Percentiles rank a stretch among this genome's conserved stretches.
phyloP scores from a whole-genome alignment of 1,140 invertebrate species.

The Stegodyphus dumicola region DNA sequence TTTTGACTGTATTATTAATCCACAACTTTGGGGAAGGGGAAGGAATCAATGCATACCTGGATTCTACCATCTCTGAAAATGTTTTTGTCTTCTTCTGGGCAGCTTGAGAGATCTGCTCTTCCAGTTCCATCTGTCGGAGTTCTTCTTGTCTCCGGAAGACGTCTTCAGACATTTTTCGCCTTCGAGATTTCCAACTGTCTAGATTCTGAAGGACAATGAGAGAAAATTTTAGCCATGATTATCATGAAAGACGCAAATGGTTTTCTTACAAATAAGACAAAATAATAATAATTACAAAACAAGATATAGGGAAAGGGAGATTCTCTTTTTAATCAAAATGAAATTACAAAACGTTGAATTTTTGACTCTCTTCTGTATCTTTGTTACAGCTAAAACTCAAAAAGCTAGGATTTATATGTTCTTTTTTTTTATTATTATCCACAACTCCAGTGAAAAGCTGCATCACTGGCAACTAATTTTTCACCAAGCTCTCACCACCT shows the following conservation, averaged over 20 bases:
- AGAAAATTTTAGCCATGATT: neutral
- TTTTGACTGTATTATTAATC: too few relatives aligned
- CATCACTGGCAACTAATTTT: too few relatives aligned
- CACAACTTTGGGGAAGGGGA: neutral
- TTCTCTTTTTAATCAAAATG: too few relatives aligned
- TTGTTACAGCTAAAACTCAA: too few relatives aligned
- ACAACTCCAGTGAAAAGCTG: too few relatives aligned
- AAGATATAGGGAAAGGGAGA: too few relatives aligned
- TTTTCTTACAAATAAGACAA: neutral
- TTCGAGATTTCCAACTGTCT: slow-evolving; percentile 91
- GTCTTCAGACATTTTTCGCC: slow-evolving; percentile 88
- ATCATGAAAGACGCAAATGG: neutral
- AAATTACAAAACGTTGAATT: too few relatives aligned
- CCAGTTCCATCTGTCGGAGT: slow-evolving; percentile 79
- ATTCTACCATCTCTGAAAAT: slow-evolving; percentile 90
- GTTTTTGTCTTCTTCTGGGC: slow-evolving; percentile 78
- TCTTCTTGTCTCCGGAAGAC: slow-evolving; percentile 89
- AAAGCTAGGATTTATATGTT: too few relatives aligned
- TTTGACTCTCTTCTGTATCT: too few relatives aligned
- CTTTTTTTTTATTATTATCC: too few relatives aligned
- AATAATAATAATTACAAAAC: too few relatives aligned
- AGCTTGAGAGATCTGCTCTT: slow-evolving; percentile 68
- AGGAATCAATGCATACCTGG: slow-evolving; percentile 23
- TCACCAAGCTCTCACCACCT: too few relatives aligned
- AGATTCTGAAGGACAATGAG: slow-evolving; percentile 77